Percentiles rank a stretch among this genome's conserved stretches.
Conservation (phyloP, 2,113 vertebrate species). For the Oreochromis spilurus region DNA sequence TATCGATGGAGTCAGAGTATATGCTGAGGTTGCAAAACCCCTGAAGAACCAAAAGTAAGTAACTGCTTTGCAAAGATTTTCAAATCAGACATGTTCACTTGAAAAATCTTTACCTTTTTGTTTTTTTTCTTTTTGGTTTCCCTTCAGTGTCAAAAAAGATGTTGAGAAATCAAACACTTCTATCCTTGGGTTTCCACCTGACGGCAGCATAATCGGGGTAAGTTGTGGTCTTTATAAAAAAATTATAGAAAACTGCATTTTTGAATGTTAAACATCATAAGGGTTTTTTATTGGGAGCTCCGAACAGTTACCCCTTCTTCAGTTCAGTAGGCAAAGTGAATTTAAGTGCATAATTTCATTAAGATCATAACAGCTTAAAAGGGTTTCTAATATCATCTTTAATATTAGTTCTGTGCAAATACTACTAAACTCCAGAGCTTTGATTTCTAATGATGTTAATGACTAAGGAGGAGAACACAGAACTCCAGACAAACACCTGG, state of each 20-base stretch:
- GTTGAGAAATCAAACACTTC: constrained; percentile 65
- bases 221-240: neutral
- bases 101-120: neutral
- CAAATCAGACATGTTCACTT: neutral
- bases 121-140: neutral
- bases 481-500: neutral
- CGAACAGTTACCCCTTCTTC: neutral
- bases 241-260: neutral
- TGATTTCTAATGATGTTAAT: neutral
- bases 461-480: neutral
- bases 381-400: neutral
- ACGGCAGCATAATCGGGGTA: constrained; percentile 53
- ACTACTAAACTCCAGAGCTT: neutral
- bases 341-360: neutral
- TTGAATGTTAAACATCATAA: neutral
- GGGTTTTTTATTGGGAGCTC: neutral
- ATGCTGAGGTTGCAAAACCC: constrained; percentile 88
- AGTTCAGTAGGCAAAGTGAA: neutral
- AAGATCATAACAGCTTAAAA: neutral
- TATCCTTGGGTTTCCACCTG: constrained; percentile 64
- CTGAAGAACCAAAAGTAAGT: constrained; percentile 77
- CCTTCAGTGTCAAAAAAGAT: constrained; percentile 64
- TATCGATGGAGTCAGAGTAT: constrained; percentile 87
- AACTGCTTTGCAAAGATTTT: neutral
- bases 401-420: neutral